Conservation (phyloP, 2,888 invertebrate species). For the Microdon myrmicae region DNA sequence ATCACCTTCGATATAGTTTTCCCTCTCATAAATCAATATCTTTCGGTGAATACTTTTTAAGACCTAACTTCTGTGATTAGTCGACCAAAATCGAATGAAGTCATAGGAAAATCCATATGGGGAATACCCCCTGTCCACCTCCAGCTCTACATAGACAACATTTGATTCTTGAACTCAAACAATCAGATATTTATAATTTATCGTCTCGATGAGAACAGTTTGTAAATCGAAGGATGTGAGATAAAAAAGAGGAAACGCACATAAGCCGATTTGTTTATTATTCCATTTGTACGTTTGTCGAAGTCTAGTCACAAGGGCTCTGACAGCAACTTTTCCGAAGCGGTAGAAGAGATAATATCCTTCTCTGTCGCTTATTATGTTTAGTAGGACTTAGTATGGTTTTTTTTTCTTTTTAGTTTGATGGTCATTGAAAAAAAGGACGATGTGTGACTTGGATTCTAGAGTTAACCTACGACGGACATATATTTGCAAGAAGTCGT, state of each 20-base stretch:
- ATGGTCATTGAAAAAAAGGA: conserved; percentile 41
- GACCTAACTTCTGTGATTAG: no score
- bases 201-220: conserved; percentile 41
- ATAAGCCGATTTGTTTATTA: conserved; percentile 50
- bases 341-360: conserved; percentile 33
- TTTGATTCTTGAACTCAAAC: conserved; percentile 21
- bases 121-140: conserved; percentile 4
- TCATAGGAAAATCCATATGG: no score
- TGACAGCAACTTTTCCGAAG: conserved; percentile 28
- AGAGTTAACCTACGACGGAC: no score
- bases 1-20: no score
- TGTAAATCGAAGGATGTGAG: conserved; percentile 45
- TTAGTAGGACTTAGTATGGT: background rate
- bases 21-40: no score
- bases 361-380: conserved; percentile 14
- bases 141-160: conserved; percentile 7
- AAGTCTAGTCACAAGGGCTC: conserved; percentile 1
- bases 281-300: conserved; percentile 28
- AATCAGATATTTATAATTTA: conserved; percentile 44
- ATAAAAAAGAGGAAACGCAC: conserved; percentile 49
- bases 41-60: no score
- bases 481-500: no score
- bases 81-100: no score
- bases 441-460: conserved; percentile 43
- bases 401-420: conserved; percentile 4